phyloP scores from a whole-genome alignment of 30 jellyfish, hydroid and myxozoan species.

The Haliclystus octoradiatus region DNA sequence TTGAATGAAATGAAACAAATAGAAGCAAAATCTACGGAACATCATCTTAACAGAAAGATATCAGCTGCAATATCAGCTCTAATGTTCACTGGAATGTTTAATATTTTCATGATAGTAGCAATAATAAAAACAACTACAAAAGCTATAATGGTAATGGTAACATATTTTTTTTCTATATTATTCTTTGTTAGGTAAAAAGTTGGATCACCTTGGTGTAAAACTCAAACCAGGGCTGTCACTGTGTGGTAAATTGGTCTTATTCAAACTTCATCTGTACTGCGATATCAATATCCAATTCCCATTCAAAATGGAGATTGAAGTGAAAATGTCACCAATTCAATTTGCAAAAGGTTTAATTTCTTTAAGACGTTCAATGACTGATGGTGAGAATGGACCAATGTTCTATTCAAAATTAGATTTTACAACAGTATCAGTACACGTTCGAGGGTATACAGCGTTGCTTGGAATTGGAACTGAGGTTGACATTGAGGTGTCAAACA shows the following conservation, averaged over 20 bases:
- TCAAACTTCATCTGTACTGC: slow-evolving; percentile 40
- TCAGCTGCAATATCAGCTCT: no score
- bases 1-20: no score
- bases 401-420: slow-evolving; percentile 37
- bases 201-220: slow-evolving; percentile 32
- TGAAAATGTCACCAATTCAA: slow-evolving; percentile 74
- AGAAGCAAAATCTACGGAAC: no score
- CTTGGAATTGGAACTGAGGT: slow-evolving; percentile 81
- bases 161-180: no score
- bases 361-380: slow-evolving; percentile 36
- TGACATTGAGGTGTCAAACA: slow-evolving; percentile 37
- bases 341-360: slow-evolving; percentile 56
- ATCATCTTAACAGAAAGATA: no score
- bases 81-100: no score
- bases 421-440: slow-evolving; percentile 36
- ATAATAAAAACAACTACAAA: no score
- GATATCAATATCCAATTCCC: slow-evolving; percentile 27
- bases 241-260: slow-evolving; percentile 53
- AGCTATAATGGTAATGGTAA: no score
- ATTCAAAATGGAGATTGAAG: slow-evolving; percentile 23
- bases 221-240: slow-evolving; percentile 45
- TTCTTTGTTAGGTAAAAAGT: slow-evolving; percentile 82
- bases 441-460: slow-evolving; percentile 45
- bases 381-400: slow-evolving; percentile 82
- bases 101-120: no score